phyloP scores from a whole-genome alignment of 2,888 invertebrate genomes.

The Chirona hameri region DNA sequence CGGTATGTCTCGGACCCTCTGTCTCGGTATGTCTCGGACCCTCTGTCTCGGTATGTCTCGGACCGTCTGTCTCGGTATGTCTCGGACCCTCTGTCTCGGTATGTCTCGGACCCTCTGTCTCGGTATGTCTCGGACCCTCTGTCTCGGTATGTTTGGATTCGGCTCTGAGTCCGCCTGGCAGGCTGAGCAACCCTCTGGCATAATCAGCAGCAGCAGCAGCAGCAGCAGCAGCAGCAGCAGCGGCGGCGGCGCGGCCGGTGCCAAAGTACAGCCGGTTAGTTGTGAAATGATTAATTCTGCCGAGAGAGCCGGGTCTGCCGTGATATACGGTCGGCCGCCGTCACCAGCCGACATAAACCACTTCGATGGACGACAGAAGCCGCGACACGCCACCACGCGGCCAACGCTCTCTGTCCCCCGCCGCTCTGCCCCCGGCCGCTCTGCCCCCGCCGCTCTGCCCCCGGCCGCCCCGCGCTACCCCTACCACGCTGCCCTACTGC shows the following conservation, averaged over 20 bases:
- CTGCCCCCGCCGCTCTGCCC: neutral
- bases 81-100: no score
- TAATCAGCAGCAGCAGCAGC: neutral
- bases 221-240: no score
- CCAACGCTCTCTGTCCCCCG: neutral
- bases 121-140: no score
- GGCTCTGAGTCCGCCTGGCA: neutral
- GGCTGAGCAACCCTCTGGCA: neutral
- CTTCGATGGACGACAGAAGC: neutral
- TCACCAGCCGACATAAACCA: neutral
- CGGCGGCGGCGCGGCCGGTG: neutral
- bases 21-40: no score
- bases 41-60: no score
- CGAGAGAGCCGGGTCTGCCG: neutral
- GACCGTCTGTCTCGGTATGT: no score
- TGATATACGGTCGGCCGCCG: neutral
- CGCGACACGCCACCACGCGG: neutral
- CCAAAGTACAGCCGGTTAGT: slow-evolving; percentile 22
- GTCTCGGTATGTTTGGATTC: neutral
- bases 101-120: no score
- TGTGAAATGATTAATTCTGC: slow-evolving; percentile 8
- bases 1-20: no score
- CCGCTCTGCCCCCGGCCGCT: neutral
- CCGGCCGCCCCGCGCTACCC: neutral
- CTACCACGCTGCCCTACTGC: neutral